Evolutionary conservation across 2,113 vertebrate species (phyloP), one percentile per base, ranked within the genome.

Genomic region (Odobenus rosmarus): DNA sequence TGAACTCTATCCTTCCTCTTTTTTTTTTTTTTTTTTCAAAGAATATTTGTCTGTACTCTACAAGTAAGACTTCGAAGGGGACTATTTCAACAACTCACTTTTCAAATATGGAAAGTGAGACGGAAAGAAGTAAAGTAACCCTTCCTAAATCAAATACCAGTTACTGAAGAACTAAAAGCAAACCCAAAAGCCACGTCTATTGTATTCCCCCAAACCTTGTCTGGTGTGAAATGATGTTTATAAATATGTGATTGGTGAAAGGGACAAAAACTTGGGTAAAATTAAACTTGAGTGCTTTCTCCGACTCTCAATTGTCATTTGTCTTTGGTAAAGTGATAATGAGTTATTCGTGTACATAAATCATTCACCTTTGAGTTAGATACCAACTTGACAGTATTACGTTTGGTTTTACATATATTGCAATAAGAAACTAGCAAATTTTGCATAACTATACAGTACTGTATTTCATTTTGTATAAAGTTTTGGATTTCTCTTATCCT

Each of bases 381-480:
- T 46, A 79, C 31, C 36, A 53, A 88, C 19, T 24, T 87, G 90
- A 88, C 92, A 88, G 71, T 72, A 42, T 31, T 62, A 42, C 36
- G 46, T 86, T 72, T n/a, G 19, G 28, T 62, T 71, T 72, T 81
- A 13, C 31, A 13, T 69, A 21, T 81, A 28, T 64, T 71, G n/a
- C 93, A 91, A 76, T 83, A 95, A 89, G 57, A 88, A 93, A 8
- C 71, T 15, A 85, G n/a, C 12, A n/a, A 42, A 49, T n/a, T 69
- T 86, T 90, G 16, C 19, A 55, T 33, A 42, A 46, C 5, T 77
- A 24, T 64, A 69, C 7, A 62, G 14, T 53, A 33, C 42, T 67
- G 11, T 67, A 26, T 16, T 33, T 72, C 4, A 18, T 88, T 81
- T 91, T 85, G 23, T 39, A 1, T 64, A 31, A 82, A 64, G 11